A percentile compares a stretch with the other conserved stretches of the same genome.
These are phyloP conservation scores for Lutraria lutraria DNA, from an alignment of 2,888 invertebrate species.

Conservation along the genomic window DNA sequence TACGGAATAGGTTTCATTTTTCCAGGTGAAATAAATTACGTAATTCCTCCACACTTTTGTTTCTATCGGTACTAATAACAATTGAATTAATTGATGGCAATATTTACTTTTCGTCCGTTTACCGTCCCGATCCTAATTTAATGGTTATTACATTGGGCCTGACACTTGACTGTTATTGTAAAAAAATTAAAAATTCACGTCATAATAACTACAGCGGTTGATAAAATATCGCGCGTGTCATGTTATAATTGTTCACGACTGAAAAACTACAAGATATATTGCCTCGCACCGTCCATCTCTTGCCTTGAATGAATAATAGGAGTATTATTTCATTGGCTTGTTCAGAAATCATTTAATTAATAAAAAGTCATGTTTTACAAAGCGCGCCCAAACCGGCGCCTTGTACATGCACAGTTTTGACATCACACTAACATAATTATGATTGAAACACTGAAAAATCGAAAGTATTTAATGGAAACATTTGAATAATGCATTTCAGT, in stretches of 20 bases:
- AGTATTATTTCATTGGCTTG: constrained; percentile 8
- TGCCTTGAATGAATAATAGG: neutral
- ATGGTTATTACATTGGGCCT: neutral
- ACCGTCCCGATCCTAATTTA: neutral
- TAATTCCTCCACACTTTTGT: neutral
- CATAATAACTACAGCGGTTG: neutral
- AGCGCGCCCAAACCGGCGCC: constrained; percentile 25
- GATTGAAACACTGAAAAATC: neutral
- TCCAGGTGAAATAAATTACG: neutral
- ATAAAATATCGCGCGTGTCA: constrained; percentile 49
- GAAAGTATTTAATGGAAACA: neutral
- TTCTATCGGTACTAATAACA: neutral
- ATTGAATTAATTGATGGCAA: neutral
- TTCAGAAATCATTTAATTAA: constrained; percentile 41
- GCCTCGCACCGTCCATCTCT: neutral
- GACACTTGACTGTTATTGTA: constrained; percentile 45
- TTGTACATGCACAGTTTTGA: neutral
- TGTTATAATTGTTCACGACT: constrained; percentile 12
- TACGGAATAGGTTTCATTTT: neutral
- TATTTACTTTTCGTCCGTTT: neutral
- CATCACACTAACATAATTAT: neutral
- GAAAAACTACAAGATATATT: constrained; percentile 40
- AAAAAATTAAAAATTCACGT: constrained; percentile 26
- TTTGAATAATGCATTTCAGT: neutral
- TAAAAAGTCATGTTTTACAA: constrained; percentile 31